phyloP scores from a whole-genome alignment of 30 jellyfish, hydroid and myxozoan species.

The Mastigias papua region DNA sequence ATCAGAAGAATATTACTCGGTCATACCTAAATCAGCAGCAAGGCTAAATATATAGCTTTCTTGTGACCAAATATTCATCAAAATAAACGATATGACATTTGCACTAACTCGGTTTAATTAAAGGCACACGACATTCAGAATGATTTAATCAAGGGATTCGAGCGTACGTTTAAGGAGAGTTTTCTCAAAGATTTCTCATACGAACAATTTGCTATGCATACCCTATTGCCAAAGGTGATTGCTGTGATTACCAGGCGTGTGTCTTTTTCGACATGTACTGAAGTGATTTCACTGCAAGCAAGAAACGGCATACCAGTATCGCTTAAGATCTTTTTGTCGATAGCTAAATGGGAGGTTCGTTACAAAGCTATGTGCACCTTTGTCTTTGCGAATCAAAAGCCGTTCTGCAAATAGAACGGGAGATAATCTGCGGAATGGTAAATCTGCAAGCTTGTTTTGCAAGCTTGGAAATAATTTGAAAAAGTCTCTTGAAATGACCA shows the following conservation, averaged over 20 bases:
- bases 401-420: conserved; percentile 10
- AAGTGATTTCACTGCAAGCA: not conserved
- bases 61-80: too few species aligned
- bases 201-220: too few species aligned
- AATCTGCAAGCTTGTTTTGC: not conserved
- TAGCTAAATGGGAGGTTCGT: not conserved
- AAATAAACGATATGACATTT: too few species aligned
- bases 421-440: not conserved
- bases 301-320: not conserved
- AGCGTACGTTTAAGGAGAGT: too few species aligned
- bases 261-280: not conserved
- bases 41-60: too few species aligned
- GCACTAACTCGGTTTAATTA: too few species aligned
- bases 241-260: not conserved
- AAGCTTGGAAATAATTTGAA: conserved; percentile 1
- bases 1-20: too few species aligned
- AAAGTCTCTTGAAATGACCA: not conserved
- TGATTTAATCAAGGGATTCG: too few species aligned
- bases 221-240: not conserved
- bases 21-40: too few species aligned
- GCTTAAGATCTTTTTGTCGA: not conserved
- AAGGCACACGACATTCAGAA: too few species aligned
- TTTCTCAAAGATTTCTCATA: too few species aligned
- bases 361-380: not conserved
- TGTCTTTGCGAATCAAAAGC: conserved; percentile 3